Evolutionary conservation across 2,797 vertebrate species (phyloP), one percentile per base, ranked within the genome.

Genomic region (Siniperca scherzeri): DNA sequence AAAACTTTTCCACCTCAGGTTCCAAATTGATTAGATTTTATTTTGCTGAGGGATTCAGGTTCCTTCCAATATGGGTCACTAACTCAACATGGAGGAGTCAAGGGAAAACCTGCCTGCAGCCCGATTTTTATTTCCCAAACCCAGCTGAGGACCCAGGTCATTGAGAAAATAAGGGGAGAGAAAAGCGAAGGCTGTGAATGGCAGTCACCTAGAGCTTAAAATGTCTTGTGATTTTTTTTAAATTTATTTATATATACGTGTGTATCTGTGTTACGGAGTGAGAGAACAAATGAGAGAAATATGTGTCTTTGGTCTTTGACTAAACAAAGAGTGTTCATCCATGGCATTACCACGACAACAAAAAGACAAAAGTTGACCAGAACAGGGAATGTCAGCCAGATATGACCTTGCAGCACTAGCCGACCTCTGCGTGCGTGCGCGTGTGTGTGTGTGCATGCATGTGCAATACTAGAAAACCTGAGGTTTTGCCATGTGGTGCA

Each of bases 331-430:
- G 79, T 88, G 87, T 90, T 92, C 89, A 88, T 88, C 89, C 73
- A 67, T 79, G 90, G 89, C 36, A 95, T 96, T 92, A 89, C 95
- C 94, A 92, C 50, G 93, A 94, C 95, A 89, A 96, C 96, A 77
- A 61, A 85, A 81, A 87, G 88, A 96, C 95, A 96, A 96, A 96
- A 95, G 95, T 95, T 96, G 94, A 95, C 93, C 89, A 88, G 87
- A 87, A 74, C 76, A 70, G 86, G 86, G 96, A 96, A 96, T 96
- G 95, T 93, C 90, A 91, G 89, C 72, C 77, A 83, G 82, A 87
- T 87, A 89, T 94, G 95, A 96, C 95, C 95, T 94, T 95, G 90
- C 84, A 90, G 88, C 90, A 80, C 87, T 81, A 72, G 82, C 19
- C 53, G 81, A 90, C 87, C 84, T 78, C 42, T 78, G 74, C 84